Conservation (phyloP, 1,140 invertebrate species). For the Pseudomyrmex flavicornis region DNA sequence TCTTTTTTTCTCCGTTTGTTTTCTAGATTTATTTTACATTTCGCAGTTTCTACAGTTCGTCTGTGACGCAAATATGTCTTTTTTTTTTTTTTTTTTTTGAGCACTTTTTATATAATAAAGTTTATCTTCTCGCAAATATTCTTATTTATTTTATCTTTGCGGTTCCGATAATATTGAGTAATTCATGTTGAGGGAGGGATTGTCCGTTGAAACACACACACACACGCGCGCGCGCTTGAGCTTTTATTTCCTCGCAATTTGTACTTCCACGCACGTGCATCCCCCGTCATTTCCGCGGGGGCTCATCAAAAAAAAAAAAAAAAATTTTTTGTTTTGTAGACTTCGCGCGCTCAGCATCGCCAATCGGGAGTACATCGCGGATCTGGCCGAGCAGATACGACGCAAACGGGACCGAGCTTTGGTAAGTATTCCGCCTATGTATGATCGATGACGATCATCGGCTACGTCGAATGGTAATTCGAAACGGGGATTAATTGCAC, state of each 20-base stretch:
- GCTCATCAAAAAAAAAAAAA: constrained; percentile 35
- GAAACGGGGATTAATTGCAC: constrained; percentile 27
- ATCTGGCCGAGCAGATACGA: constrained; percentile 79
- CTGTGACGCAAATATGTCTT: background rate
- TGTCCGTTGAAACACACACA: no score
- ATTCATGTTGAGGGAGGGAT: background rate
- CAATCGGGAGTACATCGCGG: constrained; percentile 77
- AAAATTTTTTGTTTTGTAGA: constrained; percentile 72
- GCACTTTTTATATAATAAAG: background rate
- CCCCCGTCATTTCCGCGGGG: constrained; percentile 31
- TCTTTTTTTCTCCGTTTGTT: no score
- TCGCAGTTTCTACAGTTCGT: no score
- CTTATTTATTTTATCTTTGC: constrained; percentile 12
- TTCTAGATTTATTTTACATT: no score
- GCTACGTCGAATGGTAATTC: constrained; percentile 43
- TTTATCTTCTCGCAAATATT: background rate
- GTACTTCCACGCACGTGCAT: background rate
- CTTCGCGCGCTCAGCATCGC: constrained; percentile 69
- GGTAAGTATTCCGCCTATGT: constrained; percentile 70
- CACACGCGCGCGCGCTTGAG: background rate
- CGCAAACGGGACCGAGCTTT: constrained; percentile 73
- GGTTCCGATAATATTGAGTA: constrained; percentile 33
- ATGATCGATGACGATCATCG: constrained; percentile 47
- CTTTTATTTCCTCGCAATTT: constrained; percentile 27
- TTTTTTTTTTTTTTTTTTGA: background rate